phyloP scores from a whole-genome alignment of 2,888 invertebrate species.

The Malacosoma neustria region DNA sequence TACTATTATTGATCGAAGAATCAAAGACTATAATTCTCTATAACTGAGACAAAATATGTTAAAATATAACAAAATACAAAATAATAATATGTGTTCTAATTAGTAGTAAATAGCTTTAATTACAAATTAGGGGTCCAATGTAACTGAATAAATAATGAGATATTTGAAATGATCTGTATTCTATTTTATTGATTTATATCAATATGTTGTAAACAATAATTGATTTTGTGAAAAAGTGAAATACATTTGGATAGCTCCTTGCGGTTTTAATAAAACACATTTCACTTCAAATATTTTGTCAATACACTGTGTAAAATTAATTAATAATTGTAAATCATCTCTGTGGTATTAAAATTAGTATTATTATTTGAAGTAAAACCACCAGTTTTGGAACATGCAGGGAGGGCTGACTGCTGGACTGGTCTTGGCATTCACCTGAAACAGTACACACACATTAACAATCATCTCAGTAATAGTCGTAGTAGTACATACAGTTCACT shows the following conservation, averaged over 20 bases:
- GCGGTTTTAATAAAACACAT: too few species aligned
- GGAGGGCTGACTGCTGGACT: conserved; percentile 42
- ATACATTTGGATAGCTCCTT: too few species aligned
- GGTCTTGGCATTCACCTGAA: conserved; percentile 78
- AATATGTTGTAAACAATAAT: too few species aligned
- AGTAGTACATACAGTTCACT: too few species aligned
- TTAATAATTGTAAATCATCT: conserved; percentile 50
- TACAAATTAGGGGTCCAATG: conserved; percentile 33
- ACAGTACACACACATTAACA: too few species aligned
- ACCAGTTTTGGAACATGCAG: conserved; percentile 32
- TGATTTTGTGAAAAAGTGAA: too few species aligned
- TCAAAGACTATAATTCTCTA: not conserved
- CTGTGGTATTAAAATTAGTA: conserved; percentile 44
- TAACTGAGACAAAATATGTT: conserved; percentile 10
- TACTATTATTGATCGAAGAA: too few species aligned
- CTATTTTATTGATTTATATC: too few species aligned
- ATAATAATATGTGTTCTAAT: conserved; percentile 2
- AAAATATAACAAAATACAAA: not conserved
- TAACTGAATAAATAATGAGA: conserved; percentile 20
- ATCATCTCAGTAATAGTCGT: too few species aligned
- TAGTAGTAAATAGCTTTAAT: conserved; percentile 33
- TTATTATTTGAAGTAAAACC: conserved; percentile 26
- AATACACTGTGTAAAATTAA: too few species aligned
- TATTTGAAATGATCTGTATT: too few species aligned
- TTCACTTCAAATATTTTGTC: too few species aligned